These are phyloP conservation scores for Acrobasis suavella DNA, from an alignment of 2,888 invertebrate species.

Conservation along the genomic window DNA sequence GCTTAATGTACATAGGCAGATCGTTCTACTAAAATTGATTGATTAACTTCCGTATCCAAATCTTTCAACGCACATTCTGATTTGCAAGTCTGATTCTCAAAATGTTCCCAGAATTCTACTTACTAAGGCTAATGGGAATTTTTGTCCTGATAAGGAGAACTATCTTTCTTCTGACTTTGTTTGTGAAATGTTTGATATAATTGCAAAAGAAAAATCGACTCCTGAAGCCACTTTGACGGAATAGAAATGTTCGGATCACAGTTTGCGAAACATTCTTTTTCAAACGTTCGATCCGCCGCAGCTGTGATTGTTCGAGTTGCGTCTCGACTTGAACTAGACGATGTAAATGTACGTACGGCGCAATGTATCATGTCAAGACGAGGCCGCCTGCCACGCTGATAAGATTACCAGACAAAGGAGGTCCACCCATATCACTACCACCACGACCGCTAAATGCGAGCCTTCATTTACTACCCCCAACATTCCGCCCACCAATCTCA, in stretches of 20 bases:
- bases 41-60: conserved; percentile 44
- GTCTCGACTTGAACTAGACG: conserved; percentile 18
- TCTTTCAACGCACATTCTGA: background rate
- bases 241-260: no score
- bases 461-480: conserved; percentile 73
- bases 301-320: conserved; percentile 15
- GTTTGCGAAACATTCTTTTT: background rate
- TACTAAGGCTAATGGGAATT: background rate
- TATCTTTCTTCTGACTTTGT: no score
- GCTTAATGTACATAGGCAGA: conserved; percentile 40
- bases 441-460: conserved; percentile 73
- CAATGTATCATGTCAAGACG: conserved; percentile 78
- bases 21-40: conserved; percentile 55
- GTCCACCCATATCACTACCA: conserved; percentile 80
- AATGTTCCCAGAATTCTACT: background rate
- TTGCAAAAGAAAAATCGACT: no score
- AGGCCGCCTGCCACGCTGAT: conserved; percentile 70
- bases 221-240: no score
- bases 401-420: conserved; percentile 82
- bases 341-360: conserved; percentile 30
- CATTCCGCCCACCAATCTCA: conserved; percentile 41
- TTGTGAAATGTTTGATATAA: no score
- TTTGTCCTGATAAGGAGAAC: background rate
- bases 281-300: background rate
- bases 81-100: background rate